Evolutionary conservation across 1,140 invertebrate genomes (phyloP).

Genomic region (Globodera rostochiensis): DNA sequence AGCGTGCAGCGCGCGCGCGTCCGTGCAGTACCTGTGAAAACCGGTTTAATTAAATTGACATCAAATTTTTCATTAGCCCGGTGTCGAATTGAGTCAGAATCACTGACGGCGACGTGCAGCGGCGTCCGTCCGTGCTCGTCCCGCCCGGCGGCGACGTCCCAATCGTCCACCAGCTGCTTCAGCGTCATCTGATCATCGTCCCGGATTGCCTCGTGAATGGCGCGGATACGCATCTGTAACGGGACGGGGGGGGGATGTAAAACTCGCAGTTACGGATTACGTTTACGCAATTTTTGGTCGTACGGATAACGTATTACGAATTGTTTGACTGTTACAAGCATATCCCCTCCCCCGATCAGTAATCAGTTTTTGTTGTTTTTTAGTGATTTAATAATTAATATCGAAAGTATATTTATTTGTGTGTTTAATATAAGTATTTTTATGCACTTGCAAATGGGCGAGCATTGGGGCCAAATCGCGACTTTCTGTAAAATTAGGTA

Average conservation of each 20-base stretch:
- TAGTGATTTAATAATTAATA: too few relatives aligned
- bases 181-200: conserved; percentile 80
- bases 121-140: conserved; percentile 76
- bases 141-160: conserved; percentile 83
- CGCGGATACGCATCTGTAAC: conserved; percentile 79
- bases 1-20: conserved; percentile 40
- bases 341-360: too few relatives aligned
- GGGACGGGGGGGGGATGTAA: too few relatives aligned
- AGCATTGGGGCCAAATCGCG: conserved; percentile 50
- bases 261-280: too few relatives aligned
- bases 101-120: conserved; percentile 78
- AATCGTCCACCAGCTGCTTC: conserved; percentile 81
- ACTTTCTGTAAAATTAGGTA: background rate
- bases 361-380: too few relatives aligned
- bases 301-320: too few relatives aligned
- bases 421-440: too few relatives aligned
- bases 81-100: background rate
- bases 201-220: conserved; percentile 80
- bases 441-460: conserved; percentile 57
- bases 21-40: conserved; percentile 69
- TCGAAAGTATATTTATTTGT: too few relatives aligned
- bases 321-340: too few relatives aligned
- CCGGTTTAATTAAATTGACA: background rate
- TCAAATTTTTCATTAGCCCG: too few relatives aligned
- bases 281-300: too few relatives aligned